These are phyloP conservation scores for Tenthredo distinguenda DNA, from an alignment of 2,888 invertebrate species.

Conservation along the genomic window DNA sequence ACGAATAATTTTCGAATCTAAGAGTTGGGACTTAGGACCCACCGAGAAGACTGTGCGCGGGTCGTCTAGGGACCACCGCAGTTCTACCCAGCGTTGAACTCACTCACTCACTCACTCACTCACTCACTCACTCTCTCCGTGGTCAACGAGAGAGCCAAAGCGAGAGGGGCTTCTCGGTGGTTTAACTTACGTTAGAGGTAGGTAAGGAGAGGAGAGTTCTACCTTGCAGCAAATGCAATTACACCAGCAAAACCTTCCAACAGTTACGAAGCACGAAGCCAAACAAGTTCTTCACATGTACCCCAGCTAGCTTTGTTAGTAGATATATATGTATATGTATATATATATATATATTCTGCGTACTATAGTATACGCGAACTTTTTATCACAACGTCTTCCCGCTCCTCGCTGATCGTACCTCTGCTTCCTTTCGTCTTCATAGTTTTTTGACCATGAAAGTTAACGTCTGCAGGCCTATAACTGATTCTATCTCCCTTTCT, in stretches of 20 bases:
- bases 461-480: not conserved
- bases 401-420: not conserved
- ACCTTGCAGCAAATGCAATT: constrained; percentile 46
- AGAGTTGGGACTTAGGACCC: constrained; percentile 33
- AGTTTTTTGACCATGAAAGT: constrained; percentile 28
- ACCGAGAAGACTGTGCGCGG: constrained; percentile 15
- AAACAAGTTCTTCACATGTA: constrained; percentile 11
- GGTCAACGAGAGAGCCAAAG: not conserved
- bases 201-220: not conserved
- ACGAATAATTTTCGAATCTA: not conserved
- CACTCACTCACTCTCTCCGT: constrained; percentile 1
- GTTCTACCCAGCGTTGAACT: constrained; percentile 45
- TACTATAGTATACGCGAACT: not conserved
- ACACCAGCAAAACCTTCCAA: constrained; percentile 44
- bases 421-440: not conserved
- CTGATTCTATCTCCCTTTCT: not conserved
- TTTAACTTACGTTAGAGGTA: not conserved
- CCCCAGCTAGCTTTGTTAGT: not conserved
- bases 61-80: constrained; percentile 30
- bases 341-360: not conserved
- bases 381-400: not conserved
- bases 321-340: not conserved
- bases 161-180: constrained; percentile 40
- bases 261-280: constrained; percentile 35
- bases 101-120: not conserved